Conservation (phyloP, 2,888 invertebrate genomes). For the Nomada lathburiana region DNA sequence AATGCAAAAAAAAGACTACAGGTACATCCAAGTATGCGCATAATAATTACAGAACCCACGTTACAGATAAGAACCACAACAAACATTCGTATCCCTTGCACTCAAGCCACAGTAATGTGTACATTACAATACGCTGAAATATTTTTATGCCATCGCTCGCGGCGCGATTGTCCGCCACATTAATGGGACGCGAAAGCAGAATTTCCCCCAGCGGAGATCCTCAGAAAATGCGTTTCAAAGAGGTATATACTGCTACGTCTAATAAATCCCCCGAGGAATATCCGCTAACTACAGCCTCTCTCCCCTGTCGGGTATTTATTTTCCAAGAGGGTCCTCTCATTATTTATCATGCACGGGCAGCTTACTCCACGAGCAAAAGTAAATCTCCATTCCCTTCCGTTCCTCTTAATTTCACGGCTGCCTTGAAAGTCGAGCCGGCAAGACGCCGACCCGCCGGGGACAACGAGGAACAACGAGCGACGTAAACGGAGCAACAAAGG, state of each 20-base stretch:
- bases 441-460: background rate
- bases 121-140: background rate
- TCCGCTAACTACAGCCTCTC: constrained; percentile 32
- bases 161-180: background rate
- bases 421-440: constrained; percentile 38
- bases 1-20: background rate
- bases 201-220: background rate
- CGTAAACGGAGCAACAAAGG: background rate
- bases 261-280: constrained; percentile 43
- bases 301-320: constrained; percentile 42
- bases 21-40: background rate
- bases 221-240: constrained; percentile 32
- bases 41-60: background rate
- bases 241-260: constrained; percentile 3
- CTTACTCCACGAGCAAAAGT: constrained; percentile 49
- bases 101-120: background rate
- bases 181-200: constrained; percentile 4
- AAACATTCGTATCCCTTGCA: background rate
- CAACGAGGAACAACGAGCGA: background rate
- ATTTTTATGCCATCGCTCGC: background rate
- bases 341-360: constrained; percentile 55
- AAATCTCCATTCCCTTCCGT: constrained; percentile 60
- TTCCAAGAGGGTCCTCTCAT: constrained; percentile 31
- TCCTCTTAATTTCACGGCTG: constrained; percentile 60
- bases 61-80: background rate